Conservation (phyloP, 2,888 invertebrate species). For the Frankliniella fusca region DNA sequence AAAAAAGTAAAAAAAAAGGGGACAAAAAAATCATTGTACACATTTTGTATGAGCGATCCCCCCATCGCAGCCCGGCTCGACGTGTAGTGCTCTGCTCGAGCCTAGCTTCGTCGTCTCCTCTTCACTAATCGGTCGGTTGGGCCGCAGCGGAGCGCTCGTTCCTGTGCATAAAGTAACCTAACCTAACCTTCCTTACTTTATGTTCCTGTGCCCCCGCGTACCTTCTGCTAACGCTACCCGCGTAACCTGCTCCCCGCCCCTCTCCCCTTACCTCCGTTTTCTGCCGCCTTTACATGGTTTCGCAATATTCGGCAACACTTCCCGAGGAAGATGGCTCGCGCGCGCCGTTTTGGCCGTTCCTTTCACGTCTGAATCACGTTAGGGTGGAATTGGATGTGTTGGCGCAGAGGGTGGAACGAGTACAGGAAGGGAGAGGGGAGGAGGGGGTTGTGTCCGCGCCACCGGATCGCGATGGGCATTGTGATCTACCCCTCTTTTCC, state of each 20-base stretch:
- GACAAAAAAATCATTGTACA: no score
- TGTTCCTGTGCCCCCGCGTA: no score
- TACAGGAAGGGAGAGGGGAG: not conserved
- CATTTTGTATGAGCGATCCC: no score
- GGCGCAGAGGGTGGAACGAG: not conserved
- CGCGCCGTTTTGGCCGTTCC: slow-evolving; percentile 4
- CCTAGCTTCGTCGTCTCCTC: no score
- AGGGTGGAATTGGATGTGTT: slow-evolving; percentile 20
- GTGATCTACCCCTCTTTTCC: not conserved
- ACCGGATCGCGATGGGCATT: not conserved
- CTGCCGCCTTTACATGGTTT: not conserved
- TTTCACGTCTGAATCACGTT: slow-evolving; percentile 24
- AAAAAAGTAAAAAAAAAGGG: no score
- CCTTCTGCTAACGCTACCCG: no score
- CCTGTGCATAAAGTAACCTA: no score
- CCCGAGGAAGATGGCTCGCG: not conserved
- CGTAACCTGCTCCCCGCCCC: not conserved
- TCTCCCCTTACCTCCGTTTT: not conserved
- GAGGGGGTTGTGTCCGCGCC: not conserved
- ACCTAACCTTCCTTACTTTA: no score
- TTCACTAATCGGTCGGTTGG: no score
- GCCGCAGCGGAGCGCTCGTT: no score
- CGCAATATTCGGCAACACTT: slow-evolving; percentile 8
- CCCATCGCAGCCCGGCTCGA: no score
- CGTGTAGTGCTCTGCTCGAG: no score